Evolutionary conservation across 2,888 invertebrate genomes (phyloP).

Genomic region (Pediacus dermestoides): DNA sequence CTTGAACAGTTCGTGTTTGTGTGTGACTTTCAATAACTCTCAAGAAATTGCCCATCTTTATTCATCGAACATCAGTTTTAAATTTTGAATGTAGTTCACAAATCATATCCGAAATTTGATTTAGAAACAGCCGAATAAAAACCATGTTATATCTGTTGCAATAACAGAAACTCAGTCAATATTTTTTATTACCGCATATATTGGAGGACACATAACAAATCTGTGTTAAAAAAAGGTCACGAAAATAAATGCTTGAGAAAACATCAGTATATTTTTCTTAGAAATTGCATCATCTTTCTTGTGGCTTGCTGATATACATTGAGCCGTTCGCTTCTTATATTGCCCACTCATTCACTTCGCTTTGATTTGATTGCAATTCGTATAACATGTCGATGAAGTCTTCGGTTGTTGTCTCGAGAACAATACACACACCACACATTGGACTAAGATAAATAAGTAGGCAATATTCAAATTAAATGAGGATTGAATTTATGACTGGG

Average conservation of each 20-base stretch:
- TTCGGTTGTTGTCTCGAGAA: too few species aligned
- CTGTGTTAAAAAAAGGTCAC: constrained; percentile 23
- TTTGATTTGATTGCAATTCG: constrained; percentile 44
- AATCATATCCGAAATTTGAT: too few species aligned
- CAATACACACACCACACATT: too few species aligned
- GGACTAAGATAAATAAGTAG: too few species aligned
- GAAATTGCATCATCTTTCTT: constrained; percentile 45
- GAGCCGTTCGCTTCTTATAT: constrained; percentile 38
- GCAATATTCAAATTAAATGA: too few species aligned
- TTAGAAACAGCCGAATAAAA: too few species aligned
- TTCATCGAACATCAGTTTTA: too few species aligned
- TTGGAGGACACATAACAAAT: constrained; percentile 25
- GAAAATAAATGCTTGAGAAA: constrained; percentile 37
- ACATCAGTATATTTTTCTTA: constrained; percentile 43
- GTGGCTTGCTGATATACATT: constrained; percentile 41
- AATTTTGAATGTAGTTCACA: too few species aligned
- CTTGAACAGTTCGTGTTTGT: too few species aligned
- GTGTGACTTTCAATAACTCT: too few species aligned
- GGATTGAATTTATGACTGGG: background rate
- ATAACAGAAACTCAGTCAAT: constrained; percentile 12
- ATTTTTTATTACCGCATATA: constrained; percentile 19
- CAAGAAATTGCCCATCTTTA: too few species aligned
- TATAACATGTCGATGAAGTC: too few species aligned
- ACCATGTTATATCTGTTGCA: background rate
- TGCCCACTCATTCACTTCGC: constrained; percentile 45